Percentiles rank a stretch among this genome's conserved stretches.
Evolutionary conservation across 1,140 invertebrate genomes (phyloP).

Genomic region (Riptortus pedestris): DNA sequence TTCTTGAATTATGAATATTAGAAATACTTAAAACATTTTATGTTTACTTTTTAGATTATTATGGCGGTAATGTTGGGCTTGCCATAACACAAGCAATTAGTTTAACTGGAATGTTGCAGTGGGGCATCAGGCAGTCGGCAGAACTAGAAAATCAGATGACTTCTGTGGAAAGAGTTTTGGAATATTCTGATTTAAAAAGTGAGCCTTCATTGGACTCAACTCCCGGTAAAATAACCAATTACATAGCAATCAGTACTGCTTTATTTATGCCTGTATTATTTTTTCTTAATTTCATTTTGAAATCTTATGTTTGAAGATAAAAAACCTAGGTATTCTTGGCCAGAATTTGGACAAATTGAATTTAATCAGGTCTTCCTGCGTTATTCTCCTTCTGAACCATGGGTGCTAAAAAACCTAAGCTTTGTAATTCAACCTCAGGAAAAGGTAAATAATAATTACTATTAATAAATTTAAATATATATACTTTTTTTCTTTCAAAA

Average conservation of each 20-base stretch:
- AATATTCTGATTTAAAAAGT: constrained; percentile 56
- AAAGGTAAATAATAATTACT: constrained; percentile 34
- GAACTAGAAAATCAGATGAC: constrained; percentile 60
- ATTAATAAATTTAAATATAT: too few species aligned
- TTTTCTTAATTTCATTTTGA: too few species aligned
- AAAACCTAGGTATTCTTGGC: constrained; percentile 37
- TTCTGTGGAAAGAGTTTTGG: too few species aligned
- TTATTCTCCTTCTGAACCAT: constrained; percentile 50
- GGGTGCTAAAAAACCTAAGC: constrained; percentile 52
- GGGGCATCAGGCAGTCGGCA: constrained; percentile 65
- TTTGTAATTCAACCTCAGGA: constrained; percentile 38
- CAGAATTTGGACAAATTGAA: constrained; percentile 40
- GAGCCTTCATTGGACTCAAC: constrained; percentile 42
- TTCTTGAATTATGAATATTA: too few species aligned
- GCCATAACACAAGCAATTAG: constrained; percentile 74
- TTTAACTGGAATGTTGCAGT: constrained; percentile 72
- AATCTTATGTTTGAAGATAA: too few species aligned
- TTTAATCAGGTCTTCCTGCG: constrained; percentile 53
- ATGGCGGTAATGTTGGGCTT: constrained; percentile 64
- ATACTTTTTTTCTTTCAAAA: too few species aligned
- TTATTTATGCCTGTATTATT: too few species aligned
- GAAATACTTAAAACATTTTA: not conserved
- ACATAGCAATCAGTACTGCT: too few species aligned
- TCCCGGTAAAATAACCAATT: constrained; percentile 39
- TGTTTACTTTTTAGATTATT: constrained; percentile 34